Base-by-base conservation (phyloP, 2,888 invertebrate genomes). In the Rhyacophila evoluta region DNA sequence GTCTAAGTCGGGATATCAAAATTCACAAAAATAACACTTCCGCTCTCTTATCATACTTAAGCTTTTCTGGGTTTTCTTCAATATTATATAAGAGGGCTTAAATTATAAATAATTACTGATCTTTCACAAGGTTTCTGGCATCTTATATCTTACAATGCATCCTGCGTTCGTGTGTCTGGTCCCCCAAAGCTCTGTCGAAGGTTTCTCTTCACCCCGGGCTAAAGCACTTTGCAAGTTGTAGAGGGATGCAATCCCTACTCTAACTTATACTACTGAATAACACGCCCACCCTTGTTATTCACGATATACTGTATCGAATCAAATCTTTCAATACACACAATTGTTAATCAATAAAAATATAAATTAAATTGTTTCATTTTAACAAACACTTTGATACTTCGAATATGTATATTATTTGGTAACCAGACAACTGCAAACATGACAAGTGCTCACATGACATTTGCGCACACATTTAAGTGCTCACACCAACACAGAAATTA, bases 181-280 rank as follows among this genome's bases (percentile, higher is more conserved):
- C 19, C 55, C 55, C 55, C 55, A 19, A 39, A 19, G 55, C 55
- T 55, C 6, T 19, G 10, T 10, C 15, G 55, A 25, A 1, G 25
- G 8, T 55, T 55, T 2, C 19, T 55, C 55, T 55, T 10, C 19
- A 1, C 55, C 55, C 25, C 15, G 55, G 55, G 55, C 55, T 55
- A 55, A 55, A 55, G 55, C 55, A 55, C 55, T 55, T 55, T 25
- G 55, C 6, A 55, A 55, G 55, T 55, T 55, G 55, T 55, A 19
- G 25, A 55, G 55, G 55, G 55, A 55, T 55, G 55, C 55, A 55
- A 55, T 55, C 55, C 55, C 25, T 55, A 55, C 25, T 55, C 25
- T 55, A 55, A 55, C 55, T 55, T 55, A 19, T 19, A 55, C 55
- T 19, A 19, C 19, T 2, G 25, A 55, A 55, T 10, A 19, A 15